Evolutionary conservation across 2,888 invertebrate genomes (phyloP), one percentile per base, ranked within the genome.

Genomic region (Seladonia tumulorum): DNA sequence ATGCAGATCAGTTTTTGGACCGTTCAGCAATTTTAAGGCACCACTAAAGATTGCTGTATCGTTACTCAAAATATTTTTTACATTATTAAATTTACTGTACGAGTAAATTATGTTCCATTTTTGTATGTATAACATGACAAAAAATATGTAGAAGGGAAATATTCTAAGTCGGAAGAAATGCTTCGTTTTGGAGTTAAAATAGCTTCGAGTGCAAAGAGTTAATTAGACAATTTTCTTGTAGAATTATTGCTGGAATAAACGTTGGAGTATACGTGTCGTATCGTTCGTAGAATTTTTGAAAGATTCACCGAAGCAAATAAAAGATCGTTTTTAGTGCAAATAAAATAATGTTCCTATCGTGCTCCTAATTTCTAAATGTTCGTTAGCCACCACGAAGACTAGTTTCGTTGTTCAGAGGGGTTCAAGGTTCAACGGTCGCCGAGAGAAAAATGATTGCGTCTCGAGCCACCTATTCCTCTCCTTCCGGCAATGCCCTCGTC

Each of bases 401-500:
- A 18, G 35, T 22, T 39, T 22, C 22, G 68, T 18, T 39, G 35
- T 35, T 68, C 35, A 5, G 22, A 39, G 8, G 18, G 68, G 68
- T 68, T 18, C 22, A 66, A 66, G 18, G 60, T 25, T 16, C n/a
- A 7, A 18, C n/a, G 22, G 57, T 63, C 60, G 25, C 25, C 25
- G 16, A 25, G 14, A 63, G 25, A 63, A 63, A 63, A 63, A 25
- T 25, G 29, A 63, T 29, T 63, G 60, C 60, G 60, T 63, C 25
- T 63, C 25, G 35, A 39, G n/a, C 70, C 70, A 42, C 42, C 70
- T 42, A 66, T 63, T 76, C 63, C 63, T 76, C 39, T 74, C 57
- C 42, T 22, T 47, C 29, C 45, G 45, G 16, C 76, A 45, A 29
- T 42, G 18, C 5, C 39, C 42, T n/a, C 35, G 68, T 47, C 68